Base-by-base conservation (phyloP, 2,113 vertebrate species). In the Chionodraco myersi region DNA sequence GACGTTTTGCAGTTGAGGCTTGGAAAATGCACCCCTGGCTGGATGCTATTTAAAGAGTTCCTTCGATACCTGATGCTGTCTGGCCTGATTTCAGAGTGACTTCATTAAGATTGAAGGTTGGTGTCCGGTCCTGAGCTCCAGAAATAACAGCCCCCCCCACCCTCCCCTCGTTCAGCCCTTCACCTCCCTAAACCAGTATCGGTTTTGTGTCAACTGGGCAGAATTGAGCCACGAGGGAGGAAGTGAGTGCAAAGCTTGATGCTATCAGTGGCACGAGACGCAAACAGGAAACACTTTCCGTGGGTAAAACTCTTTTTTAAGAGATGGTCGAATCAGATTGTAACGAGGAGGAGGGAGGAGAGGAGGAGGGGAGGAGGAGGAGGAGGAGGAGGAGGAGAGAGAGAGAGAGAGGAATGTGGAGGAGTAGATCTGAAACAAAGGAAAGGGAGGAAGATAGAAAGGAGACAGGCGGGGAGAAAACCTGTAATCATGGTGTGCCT, bases 221-320 rank as follows among this genome's bases (percentile, higher is more conserved):
- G 75, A 74, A 84, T 52, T 72, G 13, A 77, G 77, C 67, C 65
- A 52, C 1, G 60, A 79, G 80, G 65, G 79, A 88, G 84, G 82
- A 90, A 75, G 77, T 60, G 83, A 86, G 77, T 45, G 65, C 72
- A 57, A 69, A 70, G 52, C 75, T 41, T 74, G 91, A 93, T 92
- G 83, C 64, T 92, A 92, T 94, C 89, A 79, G 65, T 67, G 82
- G 86, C 84, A 69, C 48, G 4, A 57, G 74, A 77, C 58, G 59
- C 71, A 94, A 85, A 91, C 90, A 93, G 93, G 93, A 95, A 94
- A 89, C 65, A 9, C 81, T 89, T 94, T 86, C 87, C 82, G 26
- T 72, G 62, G 48, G 44, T 72, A 71, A 78, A 87, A 71, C 56
- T 66, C 57, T 84, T 85, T 47, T 53, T 66, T 12, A 26, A 83